Base-by-base conservation (phyloP, 1,140 invertebrate species). In the Ectropis grisescens region DNA sequence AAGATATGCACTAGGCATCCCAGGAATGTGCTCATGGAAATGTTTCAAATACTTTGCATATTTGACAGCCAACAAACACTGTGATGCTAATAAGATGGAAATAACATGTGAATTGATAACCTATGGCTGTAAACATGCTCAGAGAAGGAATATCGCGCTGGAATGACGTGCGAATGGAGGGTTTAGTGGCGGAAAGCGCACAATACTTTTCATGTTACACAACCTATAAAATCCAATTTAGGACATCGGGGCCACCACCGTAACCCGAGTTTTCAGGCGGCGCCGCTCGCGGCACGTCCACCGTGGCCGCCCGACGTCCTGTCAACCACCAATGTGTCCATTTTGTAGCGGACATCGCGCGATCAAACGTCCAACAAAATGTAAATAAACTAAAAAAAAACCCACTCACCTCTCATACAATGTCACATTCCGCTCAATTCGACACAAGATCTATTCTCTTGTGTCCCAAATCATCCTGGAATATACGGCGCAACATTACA, bases 381-480 rank as follows among this genome's bases (percentile, higher is more conserved):
- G 70, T 78, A 81, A 81, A 81, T 78, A 78, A 81, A 80, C 58
- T 38, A 46, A 54, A 59, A 54, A 58, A 65, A 66, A 58, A 43
- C 34, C 15, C 35, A 72, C 78, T 69, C 44, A 82, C 78, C 75
- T 82, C 66, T 75, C 66, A 78, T 80, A 67, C 70, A 69, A 80
- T 80, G 75, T 82, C 78, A 82, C 78, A 82, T 82, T 82, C 75
- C 78, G 72, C 68, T 80, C 60, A 80, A 76, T 76, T 68, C 60
- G 65, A 72, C 66, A 69, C 54, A 58, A 68, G 44, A 65, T 69
- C 65, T 74, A 78, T 67, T 65, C 46, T 56, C 58, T 67, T 49
- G 55, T 71, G 59, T 68, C 43, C 62, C 55, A 71, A 75, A 67
- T 62, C 75, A 80, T 80, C 67, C 56, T 75, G 64, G 61, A 71